These are phyloP conservation scores for Acanthosepion esculentum DNA, from an alignment of 2,888 invertebrate species.

Conservation along the genomic window DNA sequence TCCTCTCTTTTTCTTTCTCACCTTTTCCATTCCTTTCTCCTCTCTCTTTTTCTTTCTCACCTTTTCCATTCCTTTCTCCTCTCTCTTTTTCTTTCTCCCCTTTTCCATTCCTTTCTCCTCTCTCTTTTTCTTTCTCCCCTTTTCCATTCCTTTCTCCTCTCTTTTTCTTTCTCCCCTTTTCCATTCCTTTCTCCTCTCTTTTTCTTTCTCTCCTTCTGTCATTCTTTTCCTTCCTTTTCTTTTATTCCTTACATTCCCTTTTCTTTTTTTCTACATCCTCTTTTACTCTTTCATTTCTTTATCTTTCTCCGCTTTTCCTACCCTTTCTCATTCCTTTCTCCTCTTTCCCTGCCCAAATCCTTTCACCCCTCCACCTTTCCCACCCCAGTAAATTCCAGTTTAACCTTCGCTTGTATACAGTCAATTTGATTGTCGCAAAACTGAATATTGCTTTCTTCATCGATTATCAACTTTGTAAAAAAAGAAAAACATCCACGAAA, in stretches of 20 bases:
- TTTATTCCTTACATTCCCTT: not conserved
- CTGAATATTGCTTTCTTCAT: not conserved
- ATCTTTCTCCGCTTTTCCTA: too few species aligned
- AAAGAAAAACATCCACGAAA: not conserved
- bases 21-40: not conserved
- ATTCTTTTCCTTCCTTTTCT: not conserved
- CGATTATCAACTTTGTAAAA: not conserved
- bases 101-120: not conserved
- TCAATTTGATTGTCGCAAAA: not conserved
- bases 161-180: not conserved
- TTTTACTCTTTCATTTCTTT: not conserved
- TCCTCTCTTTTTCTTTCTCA: not conserved
- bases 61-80: too few species aligned
- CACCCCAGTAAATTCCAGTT: not conserved
- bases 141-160: not conserved
- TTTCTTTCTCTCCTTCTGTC: not conserved
- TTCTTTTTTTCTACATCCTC: not conserved
- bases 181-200: not conserved
- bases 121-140: not conserved
- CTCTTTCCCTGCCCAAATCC: not conserved
- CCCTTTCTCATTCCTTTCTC: not conserved
- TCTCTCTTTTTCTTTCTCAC: not conserved
- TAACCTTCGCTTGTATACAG: not conserved
- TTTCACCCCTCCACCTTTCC: too few species aligned
- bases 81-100: not conserved